Percentiles rank a stretch among this genome's conserved stretches.
These are phyloP conservation scores for Pyrrhia umbra DNA, from an alignment of 2,888 invertebrate genomes.

Conservation along the genomic window DNA sequence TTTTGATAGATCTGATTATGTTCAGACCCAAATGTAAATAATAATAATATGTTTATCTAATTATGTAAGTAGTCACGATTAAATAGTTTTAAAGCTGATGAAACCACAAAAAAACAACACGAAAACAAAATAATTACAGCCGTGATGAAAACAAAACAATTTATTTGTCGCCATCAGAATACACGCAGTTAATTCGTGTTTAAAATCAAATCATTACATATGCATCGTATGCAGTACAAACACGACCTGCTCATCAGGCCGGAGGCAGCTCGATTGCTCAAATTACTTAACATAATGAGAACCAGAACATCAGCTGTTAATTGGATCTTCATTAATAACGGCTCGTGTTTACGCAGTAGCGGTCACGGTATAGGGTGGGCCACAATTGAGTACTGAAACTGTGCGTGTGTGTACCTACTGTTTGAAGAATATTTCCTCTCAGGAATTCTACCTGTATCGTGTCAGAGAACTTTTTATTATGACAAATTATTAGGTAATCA, in stretches of 20 bases:
- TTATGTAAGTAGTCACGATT: too few species aligned
- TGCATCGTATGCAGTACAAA: neutral
- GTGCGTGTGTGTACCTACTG: too few species aligned
- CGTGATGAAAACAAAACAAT: neutral
- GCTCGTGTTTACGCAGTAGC: neutral
- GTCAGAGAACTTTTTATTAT: too few species aligned
- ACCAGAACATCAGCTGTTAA: conserved; percentile 20
- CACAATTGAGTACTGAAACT: neutral
- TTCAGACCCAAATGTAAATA: too few species aligned
- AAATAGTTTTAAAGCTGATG: too few species aligned
- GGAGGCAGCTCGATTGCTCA: conserved; percentile 28
- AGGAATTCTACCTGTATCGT: too few species aligned
- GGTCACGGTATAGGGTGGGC: neutral
- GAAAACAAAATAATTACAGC: neutral
- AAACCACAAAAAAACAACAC: too few species aligned
- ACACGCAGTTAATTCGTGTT: neutral
- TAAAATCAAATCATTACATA: neutral
- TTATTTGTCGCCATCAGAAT: neutral
- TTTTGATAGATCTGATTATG: too few species aligned
- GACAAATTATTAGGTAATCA: too few species aligned
- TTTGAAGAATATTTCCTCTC: too few species aligned
- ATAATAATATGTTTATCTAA: too few species aligned
- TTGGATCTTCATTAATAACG: conserved; percentile 35
- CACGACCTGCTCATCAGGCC: neutral
- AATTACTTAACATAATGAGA: conserved; percentile 47